Evolutionary conservation across 2,797 vertebrate genomes (phyloP), one percentile per base, ranked within the genome.

Genomic region (Platyrinchus mystaceus): DNA sequence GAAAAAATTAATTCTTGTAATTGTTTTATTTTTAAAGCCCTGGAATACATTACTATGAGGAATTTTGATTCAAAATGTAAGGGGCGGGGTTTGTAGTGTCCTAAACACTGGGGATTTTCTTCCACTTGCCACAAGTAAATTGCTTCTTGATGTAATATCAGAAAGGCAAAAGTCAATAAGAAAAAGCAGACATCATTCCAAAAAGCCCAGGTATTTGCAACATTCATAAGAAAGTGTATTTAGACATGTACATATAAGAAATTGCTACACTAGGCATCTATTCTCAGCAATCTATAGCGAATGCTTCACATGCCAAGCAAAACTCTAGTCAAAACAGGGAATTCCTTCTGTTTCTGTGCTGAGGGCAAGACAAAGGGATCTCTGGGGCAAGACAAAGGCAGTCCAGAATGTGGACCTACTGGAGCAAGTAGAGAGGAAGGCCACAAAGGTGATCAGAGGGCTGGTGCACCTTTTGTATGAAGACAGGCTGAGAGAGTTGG

Each of bases 351-450:
- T 95, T 96, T 96, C 84, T 93, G 56, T 91, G 92, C 81, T 46
- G 77, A 97, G 92, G 78, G 78, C 91, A 91, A 28, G 49, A 28
- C 9, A 17, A 28, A 50, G 80, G 20, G 62, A 34, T 95, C 78
- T 94, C 73, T 63, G 30, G 91, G 70, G 83, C 49, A 78, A 96
- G 87, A 94, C 85, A 97, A 96, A 97, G 89, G 86, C 32, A 62
- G 56, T 49, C 23, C 32, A 37, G 32, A 17, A 44, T 28, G 55
- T 5, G 6, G 13, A 63, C 43, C 23, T 69, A 20, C 23, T 50
- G 49, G 13, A 69, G 16, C 5, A 56, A 37, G 32, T 69, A 32
- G 36, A 69, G 56, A 63, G 56, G 56, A 83, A 28, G 5, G 26
- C 5, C 30, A 81, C 1, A 6, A 63, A 63, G 43, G 19, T 44